Conservation (phyloP, 2,888 invertebrate species). For the Drosophila kanekoi region DNA sequence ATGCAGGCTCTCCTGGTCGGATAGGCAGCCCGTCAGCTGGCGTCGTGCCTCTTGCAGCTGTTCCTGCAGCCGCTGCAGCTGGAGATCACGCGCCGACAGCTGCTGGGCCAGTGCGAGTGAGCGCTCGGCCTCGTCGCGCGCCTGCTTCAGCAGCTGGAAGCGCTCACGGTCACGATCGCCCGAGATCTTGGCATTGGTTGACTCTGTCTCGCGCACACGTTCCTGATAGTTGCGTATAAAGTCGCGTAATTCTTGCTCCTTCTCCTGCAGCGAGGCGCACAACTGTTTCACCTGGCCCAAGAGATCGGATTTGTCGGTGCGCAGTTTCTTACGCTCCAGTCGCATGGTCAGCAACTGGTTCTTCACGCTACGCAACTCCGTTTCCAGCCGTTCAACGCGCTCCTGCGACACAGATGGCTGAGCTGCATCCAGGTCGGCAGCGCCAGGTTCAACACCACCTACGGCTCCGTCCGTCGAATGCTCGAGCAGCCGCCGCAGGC, state of each 20-base stretch:
- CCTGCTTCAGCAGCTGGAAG: slow-evolving; percentile 94
- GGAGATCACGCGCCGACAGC: slow-evolving; percentile 93
- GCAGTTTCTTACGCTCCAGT: slow-evolving; percentile 94
- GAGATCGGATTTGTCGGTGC: slow-evolving; percentile 96
- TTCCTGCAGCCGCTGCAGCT: slow-evolving; percentile 93
- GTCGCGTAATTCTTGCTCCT: slow-evolving; percentile 96
- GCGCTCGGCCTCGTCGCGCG: slow-evolving; percentile 95
- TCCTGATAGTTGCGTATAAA: slow-evolving; percentile 98
- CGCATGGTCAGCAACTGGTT: slow-evolving; percentile 89
- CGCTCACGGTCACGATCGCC: slow-evolving; percentile 94
- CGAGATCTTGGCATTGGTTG: slow-evolving; percentile 87
- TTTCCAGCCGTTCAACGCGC: slow-evolving; percentile 86
- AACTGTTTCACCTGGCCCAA: slow-evolving; percentile 97
- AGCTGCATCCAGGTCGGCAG: slow-evolving; percentile 83
- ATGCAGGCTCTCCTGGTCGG: slow-evolving; percentile 93
- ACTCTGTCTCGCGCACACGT: slow-evolving; percentile 92
- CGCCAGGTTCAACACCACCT: slow-evolving; percentile 84
- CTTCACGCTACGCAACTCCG: slow-evolving; percentile 84
- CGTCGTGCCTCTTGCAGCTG: slow-evolving; percentile 93
- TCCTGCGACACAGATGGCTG: slow-evolving; percentile 80
- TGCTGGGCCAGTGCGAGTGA: slow-evolving; percentile 94
- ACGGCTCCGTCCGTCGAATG: slow-evolving; percentile 88
- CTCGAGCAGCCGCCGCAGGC: slow-evolving; percentile 85
- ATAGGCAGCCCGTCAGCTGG: slow-evolving; percentile 92
- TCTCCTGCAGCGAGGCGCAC: slow-evolving; percentile 96